phyloP scores from a whole-genome alignment of 2,797 vertebrate genomes.

The Sorex maritimensis region DNA sequence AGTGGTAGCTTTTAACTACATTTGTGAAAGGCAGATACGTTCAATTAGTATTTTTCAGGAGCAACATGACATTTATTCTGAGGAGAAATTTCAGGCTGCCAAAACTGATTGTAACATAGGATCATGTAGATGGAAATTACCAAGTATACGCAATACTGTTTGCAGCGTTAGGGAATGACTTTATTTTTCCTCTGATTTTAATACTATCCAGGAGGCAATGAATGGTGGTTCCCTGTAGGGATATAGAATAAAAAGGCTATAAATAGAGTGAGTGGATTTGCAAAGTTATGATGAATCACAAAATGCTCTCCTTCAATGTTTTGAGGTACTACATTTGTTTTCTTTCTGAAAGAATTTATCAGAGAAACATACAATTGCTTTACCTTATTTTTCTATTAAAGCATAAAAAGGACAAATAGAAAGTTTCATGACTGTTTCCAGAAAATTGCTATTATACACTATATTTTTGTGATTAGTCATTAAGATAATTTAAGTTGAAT shows the following conservation, averaged over 20 bases:
- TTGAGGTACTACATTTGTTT: slow-evolving; percentile 7
- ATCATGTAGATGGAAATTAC: slow-evolving; percentile 53
- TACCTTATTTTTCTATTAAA: neutral
- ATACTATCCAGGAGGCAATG: neutral
- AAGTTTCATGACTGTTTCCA: neutral
- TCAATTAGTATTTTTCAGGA: slow-evolving; percentile 79
- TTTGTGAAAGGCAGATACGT: slow-evolving; percentile 72
- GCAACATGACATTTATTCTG: slow-evolving; percentile 56
- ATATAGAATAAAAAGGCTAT: neutral
- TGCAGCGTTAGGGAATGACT: neutral
- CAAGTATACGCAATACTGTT: slow-evolving; percentile 21
- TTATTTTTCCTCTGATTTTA: slow-evolving; percentile 7
- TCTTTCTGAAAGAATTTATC: neutral
- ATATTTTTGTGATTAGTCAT: neutral
- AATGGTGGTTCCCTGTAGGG: neutral
- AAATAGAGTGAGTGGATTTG: neutral
- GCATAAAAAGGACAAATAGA: neutral
- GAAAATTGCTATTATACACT: neutral
- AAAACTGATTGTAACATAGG: slow-evolving; percentile 12
- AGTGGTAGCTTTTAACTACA: slow-evolving; percentile 75
- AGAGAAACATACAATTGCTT: neutral
- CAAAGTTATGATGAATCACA: neutral
- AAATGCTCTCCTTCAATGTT: neutral
- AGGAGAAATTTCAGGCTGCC: slow-evolving; percentile 70
- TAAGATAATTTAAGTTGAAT: slow-evolving; percentile 6